Evolutionary conservation across 2,888 invertebrate species (phyloP).

Genomic region (Volucella inanis): DNA sequence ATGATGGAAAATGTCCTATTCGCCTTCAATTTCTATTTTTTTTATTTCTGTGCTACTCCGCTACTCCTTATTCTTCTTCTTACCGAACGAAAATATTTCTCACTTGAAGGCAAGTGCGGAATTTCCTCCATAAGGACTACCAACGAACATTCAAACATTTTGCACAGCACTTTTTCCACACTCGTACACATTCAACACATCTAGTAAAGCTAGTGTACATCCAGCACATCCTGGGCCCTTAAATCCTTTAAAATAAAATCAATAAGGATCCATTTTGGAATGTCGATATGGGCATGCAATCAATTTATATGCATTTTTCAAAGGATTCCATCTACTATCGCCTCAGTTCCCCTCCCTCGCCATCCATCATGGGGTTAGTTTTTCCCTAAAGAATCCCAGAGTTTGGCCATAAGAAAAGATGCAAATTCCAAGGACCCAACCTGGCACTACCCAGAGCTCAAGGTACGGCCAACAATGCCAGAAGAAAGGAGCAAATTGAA

Average conservation of each 20-base stretch:
- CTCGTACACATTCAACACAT: constrained; percentile 20
- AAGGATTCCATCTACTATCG: constrained; percentile 36
- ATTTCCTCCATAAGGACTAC: constrained; percentile 53
- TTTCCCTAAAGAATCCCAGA: constrained; percentile 15
- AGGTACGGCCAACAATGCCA: constrained; percentile 43
- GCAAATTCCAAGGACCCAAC: constrained; percentile 67
- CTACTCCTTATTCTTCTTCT: constrained; percentile 9
- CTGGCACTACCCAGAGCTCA: constrained; percentile 12
- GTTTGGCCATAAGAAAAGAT: constrained; percentile 39
- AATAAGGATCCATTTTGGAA: constrained; percentile 72
- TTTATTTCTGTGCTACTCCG: too few species aligned
- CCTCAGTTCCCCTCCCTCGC: constrained; percentile 3
- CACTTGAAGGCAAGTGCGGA: constrained; percentile 58
- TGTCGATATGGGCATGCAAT: constrained; percentile 74
- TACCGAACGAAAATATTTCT: constrained; percentile 41
- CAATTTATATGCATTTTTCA: constrained; percentile 72
- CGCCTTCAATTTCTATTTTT: too few species aligned
- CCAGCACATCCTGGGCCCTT: constrained; percentile 32
- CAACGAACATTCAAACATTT: not conserved
- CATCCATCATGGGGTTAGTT: not conserved
- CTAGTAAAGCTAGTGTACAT: not conserved
- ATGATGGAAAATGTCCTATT: constrained; percentile 69
- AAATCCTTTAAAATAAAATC: constrained; percentile 73
- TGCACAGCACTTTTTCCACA: not conserved
- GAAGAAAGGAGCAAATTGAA: constrained; percentile 56